phyloP scores from a whole-genome alignment of 1,140 invertebrate species.

The Trichonephila inaurata region DNA sequence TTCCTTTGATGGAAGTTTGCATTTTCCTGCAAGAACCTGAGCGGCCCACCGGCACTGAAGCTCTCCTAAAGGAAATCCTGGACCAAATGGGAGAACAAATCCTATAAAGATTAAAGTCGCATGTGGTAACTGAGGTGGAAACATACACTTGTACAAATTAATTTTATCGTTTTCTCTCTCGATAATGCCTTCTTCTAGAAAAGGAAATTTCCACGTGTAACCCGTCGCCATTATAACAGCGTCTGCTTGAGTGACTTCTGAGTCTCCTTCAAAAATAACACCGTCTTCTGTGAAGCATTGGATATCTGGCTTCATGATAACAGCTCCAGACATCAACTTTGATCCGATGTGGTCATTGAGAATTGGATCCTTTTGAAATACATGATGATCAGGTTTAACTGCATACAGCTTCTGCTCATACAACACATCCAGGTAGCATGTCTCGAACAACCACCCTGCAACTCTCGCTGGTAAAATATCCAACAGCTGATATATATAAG shows the following conservation, averaged over 20 bases:
- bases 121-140: conserved; percentile 44
- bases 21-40: conserved; percentile 74
- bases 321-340: too few species aligned
- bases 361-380: too few species aligned
- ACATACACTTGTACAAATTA: too few species aligned
- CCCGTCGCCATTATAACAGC: too few species aligned
- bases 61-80: conserved; percentile 82
- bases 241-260: too few species aligned
- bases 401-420: not conserved
- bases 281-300: too few species aligned
- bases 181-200: too few species aligned
- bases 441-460: not conserved
- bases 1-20: conserved; percentile 67
- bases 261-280: too few species aligned
- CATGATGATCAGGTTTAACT: conserved; percentile 38
- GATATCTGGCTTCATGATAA: too few species aligned
- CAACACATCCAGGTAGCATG: not conserved
- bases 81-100: conserved; percentile 82
- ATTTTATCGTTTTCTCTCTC: too few species aligned
- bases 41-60: conserved; percentile 82
- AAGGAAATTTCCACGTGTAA: too few species aligned
- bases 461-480: not conserved
- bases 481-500: not conserved
- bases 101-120: conserved; percentile 82
- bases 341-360: too few species aligned